Evolutionary conservation across 2,797 vertebrate genomes (phyloP).

Genomic region (Halcyon smyrnensis): DNA sequence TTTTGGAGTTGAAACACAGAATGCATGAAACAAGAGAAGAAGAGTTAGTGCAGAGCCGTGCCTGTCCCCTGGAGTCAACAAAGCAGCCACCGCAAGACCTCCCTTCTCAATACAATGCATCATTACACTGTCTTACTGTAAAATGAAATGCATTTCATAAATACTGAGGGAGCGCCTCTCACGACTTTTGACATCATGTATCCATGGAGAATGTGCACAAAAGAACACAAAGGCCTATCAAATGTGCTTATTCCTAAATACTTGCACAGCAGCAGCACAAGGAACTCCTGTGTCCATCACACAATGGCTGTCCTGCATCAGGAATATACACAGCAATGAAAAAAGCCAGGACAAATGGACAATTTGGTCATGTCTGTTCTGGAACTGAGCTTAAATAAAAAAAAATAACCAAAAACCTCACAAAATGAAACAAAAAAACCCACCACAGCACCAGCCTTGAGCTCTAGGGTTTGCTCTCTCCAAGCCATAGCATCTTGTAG

Average conservation of each 20-base stretch:
- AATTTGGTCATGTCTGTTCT: neutral
- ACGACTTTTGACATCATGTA: neutral
- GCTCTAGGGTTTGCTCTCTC: neutral
- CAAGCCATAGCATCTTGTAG: neutral
- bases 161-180: neutral
- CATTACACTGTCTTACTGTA: neutral
- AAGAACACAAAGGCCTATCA: neutral
- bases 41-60: neutral
- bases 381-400: neutral
- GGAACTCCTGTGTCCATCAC: neutral
- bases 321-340: rapidly evolving
- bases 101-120: neutral
- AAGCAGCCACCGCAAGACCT: neutral
- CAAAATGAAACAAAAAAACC: neutral
- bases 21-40: neutral
- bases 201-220: neutral
- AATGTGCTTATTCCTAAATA: neutral
- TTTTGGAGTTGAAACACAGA: neutral
- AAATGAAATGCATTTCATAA: neutral
- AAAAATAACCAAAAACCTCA: neutral
- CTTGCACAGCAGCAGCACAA: neutral
- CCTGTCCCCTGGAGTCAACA: neutral
- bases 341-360: neutral
- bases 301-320: neutral
- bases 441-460: neutral